These are phyloP conservation scores for Microchirus variegatus DNA, from an alignment of 2,797 vertebrate genomes.

Conservation along the genomic window DNA sequence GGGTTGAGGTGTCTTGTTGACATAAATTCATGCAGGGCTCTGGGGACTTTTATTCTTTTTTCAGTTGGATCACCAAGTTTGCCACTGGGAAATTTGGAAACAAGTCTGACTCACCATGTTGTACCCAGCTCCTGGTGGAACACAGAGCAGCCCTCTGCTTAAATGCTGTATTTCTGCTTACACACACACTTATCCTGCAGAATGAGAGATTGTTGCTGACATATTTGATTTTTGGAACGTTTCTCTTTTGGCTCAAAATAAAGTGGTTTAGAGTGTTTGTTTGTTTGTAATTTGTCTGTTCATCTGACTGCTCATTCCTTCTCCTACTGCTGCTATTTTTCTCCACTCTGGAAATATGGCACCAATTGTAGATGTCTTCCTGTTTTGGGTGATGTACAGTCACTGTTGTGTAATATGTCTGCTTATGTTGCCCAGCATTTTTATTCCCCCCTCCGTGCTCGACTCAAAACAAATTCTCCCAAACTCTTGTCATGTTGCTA, in stretches of 20 bases:
- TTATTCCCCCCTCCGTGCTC: too few relatives aligned
- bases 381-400: neutral
- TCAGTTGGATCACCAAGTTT: neutral
- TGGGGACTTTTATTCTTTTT: too few relatives aligned
- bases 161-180: neutral
- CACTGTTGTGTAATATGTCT: neutral
- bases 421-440: neutral
- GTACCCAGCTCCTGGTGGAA: neutral
- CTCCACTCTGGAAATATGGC: neutral
- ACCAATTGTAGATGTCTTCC: neutral
- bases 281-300: constrained; percentile 7
- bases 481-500: neutral
- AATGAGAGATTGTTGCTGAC: neutral
- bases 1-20: neutral
- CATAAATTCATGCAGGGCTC: too few relatives aligned
- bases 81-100: too few relatives aligned
- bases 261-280: neutral
- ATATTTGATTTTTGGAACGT: neutral
- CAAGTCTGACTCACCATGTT: neutral
- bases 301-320: neutral
- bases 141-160: neutral
- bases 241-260: constrained; percentile 1
- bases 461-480: constrained; percentile 1
- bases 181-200: neutral
- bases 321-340: neutral